Conservation (phyloP, 2,797 vertebrate species). For the Octomys mimax region DNA sequence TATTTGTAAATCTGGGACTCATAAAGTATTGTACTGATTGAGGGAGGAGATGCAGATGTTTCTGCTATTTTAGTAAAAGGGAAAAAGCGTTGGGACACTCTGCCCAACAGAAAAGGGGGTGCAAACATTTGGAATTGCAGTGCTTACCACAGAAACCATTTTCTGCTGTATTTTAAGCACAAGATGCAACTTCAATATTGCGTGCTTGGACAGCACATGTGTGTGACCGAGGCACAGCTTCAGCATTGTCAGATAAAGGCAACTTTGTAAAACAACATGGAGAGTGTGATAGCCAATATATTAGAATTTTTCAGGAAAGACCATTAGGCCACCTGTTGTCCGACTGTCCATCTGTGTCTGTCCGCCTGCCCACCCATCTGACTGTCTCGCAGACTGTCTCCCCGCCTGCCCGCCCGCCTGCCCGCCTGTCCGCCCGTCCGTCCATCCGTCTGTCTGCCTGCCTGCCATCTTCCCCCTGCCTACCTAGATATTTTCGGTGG, state of each 20-base stretch:
- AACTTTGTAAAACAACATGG: not conserved
- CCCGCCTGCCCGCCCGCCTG: too few relatives aligned
- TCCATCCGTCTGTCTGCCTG: too few relatives aligned
- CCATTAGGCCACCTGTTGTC: not conserved
- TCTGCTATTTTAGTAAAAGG: slow-evolving; percentile 83
- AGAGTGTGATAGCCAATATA: not conserved
- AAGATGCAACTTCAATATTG: not conserved
- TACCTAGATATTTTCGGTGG: not conserved
- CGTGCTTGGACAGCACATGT: not conserved
- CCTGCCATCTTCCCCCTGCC: not conserved
- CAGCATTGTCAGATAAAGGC: not conserved
- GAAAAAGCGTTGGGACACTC: slow-evolving; percentile 72
- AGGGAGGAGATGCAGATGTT: slow-evolving; percentile 85
- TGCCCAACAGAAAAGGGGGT: slow-evolving; percentile 50
- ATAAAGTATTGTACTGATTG: slow-evolving; percentile 82
- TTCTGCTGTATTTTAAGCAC: slow-evolving; percentile 46
- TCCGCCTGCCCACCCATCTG: too few relatives aligned
- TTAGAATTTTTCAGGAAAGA: not conserved
- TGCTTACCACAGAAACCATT: slow-evolving; percentile 38
- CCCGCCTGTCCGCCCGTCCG: too few relatives aligned
- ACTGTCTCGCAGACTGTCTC: too few relatives aligned
- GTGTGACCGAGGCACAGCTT: not conserved
- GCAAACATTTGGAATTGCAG: not conserved
- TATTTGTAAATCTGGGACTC: slow-evolving; percentile 87
- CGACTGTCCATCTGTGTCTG: not conserved